Conservation (phyloP, 2,113 vertebrate genomes). For the Noturus placidus region DNA sequence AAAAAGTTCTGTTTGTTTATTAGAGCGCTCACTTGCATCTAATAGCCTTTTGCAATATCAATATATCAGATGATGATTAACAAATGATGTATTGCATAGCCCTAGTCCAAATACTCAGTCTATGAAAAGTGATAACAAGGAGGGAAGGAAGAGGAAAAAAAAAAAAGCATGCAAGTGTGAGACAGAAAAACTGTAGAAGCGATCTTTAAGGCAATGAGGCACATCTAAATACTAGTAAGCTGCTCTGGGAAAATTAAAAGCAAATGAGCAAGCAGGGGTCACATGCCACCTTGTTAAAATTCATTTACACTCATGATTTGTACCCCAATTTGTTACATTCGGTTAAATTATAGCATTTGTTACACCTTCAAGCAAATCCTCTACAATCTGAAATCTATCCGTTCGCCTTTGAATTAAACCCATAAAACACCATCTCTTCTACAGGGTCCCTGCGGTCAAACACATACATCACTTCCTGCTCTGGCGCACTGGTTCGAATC, state of each 20-base stretch:
- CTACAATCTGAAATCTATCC: conserved; percentile 7
- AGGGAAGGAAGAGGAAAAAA: conserved; percentile 1
- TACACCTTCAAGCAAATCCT: background rate
- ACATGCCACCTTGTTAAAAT: conserved; percentile 34
- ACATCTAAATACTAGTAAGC: conserved; percentile 66
- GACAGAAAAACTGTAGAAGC: conserved; percentile 45
- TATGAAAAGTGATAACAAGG: conserved; percentile 20
- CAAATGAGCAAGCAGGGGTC: conserved; percentile 52
- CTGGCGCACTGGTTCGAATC: background rate
- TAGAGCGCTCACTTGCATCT: conserved; percentile 9
- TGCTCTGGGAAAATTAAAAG: conserved; percentile 62
- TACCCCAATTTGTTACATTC: background rate
- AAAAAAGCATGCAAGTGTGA: conserved; percentile 16
- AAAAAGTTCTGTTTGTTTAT: conserved; percentile 29
- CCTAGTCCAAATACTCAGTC: background rate
- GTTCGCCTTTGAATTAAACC: conserved; percentile 19
- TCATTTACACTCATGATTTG: conserved; percentile 30
- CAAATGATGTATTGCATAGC: conserved; percentile 15
- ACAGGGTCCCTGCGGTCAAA: background rate
- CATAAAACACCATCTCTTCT: conserved; percentile 25
- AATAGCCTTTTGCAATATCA: conserved; percentile 43
- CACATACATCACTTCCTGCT: background rate
- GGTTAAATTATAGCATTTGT: background rate
- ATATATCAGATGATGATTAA: conserved; percentile 27
- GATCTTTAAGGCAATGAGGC: conserved; percentile 67